A percentile compares a stretch with the other conserved stretches of the same genome.
These are phyloP conservation scores for Hydraecia micacea DNA, from an alignment of 2,888 invertebrate species.

Conservation along the genomic window DNA sequence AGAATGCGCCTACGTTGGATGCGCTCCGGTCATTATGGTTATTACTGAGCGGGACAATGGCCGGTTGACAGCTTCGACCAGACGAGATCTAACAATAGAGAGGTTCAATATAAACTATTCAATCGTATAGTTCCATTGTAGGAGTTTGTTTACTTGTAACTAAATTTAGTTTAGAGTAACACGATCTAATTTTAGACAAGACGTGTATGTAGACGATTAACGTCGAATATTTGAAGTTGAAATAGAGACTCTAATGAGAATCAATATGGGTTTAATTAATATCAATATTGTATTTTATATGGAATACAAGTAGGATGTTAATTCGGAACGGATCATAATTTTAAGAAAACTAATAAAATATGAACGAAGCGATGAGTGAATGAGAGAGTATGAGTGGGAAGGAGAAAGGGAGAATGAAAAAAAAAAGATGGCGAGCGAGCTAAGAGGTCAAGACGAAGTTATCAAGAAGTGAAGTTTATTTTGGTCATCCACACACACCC, in stretches of 20 bases:
- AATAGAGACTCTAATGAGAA: neutral
- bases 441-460: too few relatives aligned
- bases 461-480: too few relatives aligned
- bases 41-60: neutral
- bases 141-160: neutral
- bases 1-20: neutral
- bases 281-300: neutral
- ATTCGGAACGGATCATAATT: too few relatives aligned
- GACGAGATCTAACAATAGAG: constrained; percentile 1
- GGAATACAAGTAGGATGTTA: too few relatives aligned
- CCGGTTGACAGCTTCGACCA: neutral
- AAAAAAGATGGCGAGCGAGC: too few relatives aligned
- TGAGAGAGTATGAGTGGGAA: too few relatives aligned
- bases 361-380: too few relatives aligned
- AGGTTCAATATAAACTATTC: constrained; percentile 2
- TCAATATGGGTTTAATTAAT: neutral
- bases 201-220: neutral
- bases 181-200: neutral
- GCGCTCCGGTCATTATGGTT: constrained; percentile 9
- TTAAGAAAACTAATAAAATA: too few relatives aligned
- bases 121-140: neutral
- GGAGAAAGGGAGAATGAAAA: too few relatives aligned
- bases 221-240: neutral
- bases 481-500: too few relatives aligned
- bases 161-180: neutral